Base-by-base conservation (phyloP, 2,113 vertebrate genomes). In the Xenopus laevis region DNA sequence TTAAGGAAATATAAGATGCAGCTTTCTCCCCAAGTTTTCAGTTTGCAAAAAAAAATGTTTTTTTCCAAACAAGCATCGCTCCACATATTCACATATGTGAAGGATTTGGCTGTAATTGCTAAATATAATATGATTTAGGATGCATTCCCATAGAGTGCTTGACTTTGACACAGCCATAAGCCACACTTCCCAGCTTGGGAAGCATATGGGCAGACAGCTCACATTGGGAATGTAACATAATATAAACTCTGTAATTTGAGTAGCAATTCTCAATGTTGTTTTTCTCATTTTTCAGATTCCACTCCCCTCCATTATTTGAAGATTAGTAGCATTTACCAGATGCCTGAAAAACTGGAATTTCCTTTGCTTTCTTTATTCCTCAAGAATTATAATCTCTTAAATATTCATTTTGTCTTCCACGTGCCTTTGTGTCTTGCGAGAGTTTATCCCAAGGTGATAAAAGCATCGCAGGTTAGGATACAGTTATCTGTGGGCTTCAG, bases 221-320 rank as follows among this genome's bases (percentile, higher is more conserved):
- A 60, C 47, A 66, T 53, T 62, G 73, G 73, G 65, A 75, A 75
- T 68, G 73, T 62, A 61, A 68, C 45, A 68, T 68, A 68, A 75
- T 68, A 68, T 62, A 75, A 75, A 75, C 58, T 30, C 18, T 7
- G 65, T 68, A 13, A 75, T 69, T 62, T 75, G 73, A 75, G 65
- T 40, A 44, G 63, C 47, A 40, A 74, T 75, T 75, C 73, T 60
- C 65, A 74, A 61, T 74, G 65, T 74, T 74, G 65, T 74, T 74
- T 74, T 74, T 68, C 65, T 68, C 57, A 75, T 75, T 75, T 68
- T 75, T 75, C n/a, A 68, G 65, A 75, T 75, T 75, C 73, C 65
- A 53, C 73, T 75, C 45, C 73, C 58, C 46, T 75, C 45, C 58
- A 63, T 75, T 75, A 75, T 68, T 75, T 68, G 73, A 46, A 68